Base-by-base conservation (phyloP, 2,888 invertebrate species). In the Monochamus alternatus region DNA sequence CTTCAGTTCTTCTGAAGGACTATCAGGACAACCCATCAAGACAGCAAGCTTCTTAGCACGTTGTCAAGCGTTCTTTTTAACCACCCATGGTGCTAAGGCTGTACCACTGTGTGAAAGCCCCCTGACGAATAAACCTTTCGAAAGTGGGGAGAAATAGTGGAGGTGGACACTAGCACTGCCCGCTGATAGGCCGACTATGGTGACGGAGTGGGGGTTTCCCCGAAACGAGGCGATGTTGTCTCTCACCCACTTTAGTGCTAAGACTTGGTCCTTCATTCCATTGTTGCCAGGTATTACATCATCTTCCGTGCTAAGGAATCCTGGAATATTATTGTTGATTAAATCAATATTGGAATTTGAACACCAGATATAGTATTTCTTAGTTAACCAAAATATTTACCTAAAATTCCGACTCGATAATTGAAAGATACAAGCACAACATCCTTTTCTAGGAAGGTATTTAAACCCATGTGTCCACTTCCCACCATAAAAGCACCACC, bases 41-140 rank as follows among this genome's bases (percentile, higher is more conserved):
- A 88, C 86, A 0, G 93, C 93, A 52, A 95, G 84, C 71, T 91
- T 89, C 75, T 90, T 89, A 0, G 95, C 91, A 79, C 93, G 93
- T 81, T 92, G 91, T 0, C 89, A 88, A 0, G 92, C 90, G 47
- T 91, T 91, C 81, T 91, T 90, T 0, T 90, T 89, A 71, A 93
- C 89, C 0, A 92, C 87, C 90, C 90, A 90, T 0, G 93, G 91
- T 71, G 92, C 89, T 30, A 95, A 89, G 0, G 94, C 92, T 0
- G 92, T 90, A 0, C 95, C 95, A 83, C 95, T 95, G 85, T 92
- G 91, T 0, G 94, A 94, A 68, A 93, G 91, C 10, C 93, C 94
- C 32, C 91, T 88, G 78, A 90, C 87, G 84, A 93, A 93, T n/a
- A 91, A 66, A 78, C 82, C 85, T 77, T 81, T 81, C 3, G 88